Percentiles rank a stretch among this genome's conserved stretches.
phyloP scores from a whole-genome alignment of 2,797 vertebrate genomes.

The Oreochromis mossambicus region DNA sequence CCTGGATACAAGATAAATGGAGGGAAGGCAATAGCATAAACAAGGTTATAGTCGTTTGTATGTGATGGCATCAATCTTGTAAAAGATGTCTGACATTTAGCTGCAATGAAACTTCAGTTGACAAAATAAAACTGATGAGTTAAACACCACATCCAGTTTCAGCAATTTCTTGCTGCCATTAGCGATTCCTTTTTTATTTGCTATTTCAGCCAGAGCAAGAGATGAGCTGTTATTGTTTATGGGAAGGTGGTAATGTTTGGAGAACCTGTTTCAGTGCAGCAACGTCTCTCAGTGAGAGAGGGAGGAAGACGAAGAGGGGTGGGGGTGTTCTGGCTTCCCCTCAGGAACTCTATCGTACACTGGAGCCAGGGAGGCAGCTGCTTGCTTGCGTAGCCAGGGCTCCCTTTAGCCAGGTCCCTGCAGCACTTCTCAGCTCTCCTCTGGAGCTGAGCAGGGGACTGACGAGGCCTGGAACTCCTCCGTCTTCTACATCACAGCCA shows the following conservation, averaged over 20 bases:
- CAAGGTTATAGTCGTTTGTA: constrained; percentile 65
- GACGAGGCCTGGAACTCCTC: constrained; percentile 64
- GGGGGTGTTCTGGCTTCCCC: constrained; percentile 40
- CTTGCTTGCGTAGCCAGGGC: constrained; percentile 59
- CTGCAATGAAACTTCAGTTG: constrained; percentile 45
- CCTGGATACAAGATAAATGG: not conserved
- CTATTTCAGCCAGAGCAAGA: not conserved
- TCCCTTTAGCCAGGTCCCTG: constrained; percentile 68
- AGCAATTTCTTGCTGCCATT: constrained; percentile 2
- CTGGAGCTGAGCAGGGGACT: constrained; percentile 47
- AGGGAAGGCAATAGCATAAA: constrained; percentile 38
- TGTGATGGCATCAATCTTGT: constrained; percentile 51
- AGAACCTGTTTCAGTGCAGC: constrained; percentile 30
- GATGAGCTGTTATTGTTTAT: constrained; percentile 30
- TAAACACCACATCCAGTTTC: constrained; percentile 17
- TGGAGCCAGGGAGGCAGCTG: constrained; percentile 69
- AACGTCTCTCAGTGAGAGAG: constrained; percentile 4
- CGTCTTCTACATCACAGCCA: constrained; percentile 57
- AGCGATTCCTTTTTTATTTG: constrained; percentile 28
- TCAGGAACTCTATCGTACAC: constrained; percentile 38
- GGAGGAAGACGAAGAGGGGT: not conserved
- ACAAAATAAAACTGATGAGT: constrained; percentile 50
- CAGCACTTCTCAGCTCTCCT: constrained; percentile 65
- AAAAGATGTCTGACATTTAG: constrained; percentile 40
- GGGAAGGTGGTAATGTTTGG: constrained; percentile 30